A percentile compares a stretch with the other conserved stretches of the same genome.
Evolutionary conservation across 2,888 invertebrate genomes (phyloP).

Genomic region (Norana najaformis): DNA sequence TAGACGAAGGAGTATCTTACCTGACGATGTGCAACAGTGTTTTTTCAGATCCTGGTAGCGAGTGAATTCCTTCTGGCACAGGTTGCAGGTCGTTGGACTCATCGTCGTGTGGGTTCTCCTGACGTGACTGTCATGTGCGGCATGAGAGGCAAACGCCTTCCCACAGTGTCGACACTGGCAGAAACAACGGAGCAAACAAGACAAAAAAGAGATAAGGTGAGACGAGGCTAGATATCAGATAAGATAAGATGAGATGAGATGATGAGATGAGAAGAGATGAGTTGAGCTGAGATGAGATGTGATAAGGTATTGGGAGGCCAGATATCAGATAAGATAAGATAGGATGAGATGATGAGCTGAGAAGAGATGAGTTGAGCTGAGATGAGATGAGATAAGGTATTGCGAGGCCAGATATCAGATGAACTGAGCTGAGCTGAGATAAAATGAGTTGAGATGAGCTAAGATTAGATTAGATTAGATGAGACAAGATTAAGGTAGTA

Average conservation of each 20-base stretch:
- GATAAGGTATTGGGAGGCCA: background rate
- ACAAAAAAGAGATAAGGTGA: background rate
- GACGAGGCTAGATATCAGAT: background rate
- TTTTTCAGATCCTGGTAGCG: conserved; percentile 58
- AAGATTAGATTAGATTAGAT: background rate
- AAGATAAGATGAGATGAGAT: background rate
- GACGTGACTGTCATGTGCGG: conserved; percentile 67
- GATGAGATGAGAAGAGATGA: no score
- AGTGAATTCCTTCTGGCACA: conserved; percentile 56
- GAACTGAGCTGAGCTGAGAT: background rate
- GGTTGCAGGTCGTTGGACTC: conserved; percentile 50
- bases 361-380: background rate
- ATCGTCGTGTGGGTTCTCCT: conserved; percentile 63
- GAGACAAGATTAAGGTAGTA: no score
- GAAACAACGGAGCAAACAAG: background rate
- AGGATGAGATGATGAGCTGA: background rate
- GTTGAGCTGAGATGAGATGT: no score
- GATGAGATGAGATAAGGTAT: background rate
- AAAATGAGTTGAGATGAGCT: background rate
- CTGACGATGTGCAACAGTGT: conserved; percentile 46
- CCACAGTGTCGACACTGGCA: conserved; percentile 66
- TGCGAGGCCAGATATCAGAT: background rate
- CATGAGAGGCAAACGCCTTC: conserved; percentile 67
- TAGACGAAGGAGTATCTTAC: background rate
- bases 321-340: background rate